Evolutionary conservation across 2,113 vertebrate genomes (phyloP).

Genomic region (Motacilla alba): DNA sequence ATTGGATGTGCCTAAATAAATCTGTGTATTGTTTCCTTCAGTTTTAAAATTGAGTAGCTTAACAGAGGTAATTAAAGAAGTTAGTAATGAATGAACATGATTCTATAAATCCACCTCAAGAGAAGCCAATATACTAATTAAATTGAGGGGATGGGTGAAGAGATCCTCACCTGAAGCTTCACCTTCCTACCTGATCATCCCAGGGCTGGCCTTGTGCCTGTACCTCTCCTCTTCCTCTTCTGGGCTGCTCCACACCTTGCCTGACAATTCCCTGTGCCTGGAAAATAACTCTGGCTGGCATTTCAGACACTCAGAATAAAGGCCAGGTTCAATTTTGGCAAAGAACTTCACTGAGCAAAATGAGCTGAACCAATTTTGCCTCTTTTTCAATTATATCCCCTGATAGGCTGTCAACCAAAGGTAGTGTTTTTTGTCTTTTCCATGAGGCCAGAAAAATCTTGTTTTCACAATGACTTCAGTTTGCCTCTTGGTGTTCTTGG

Average conservation of each 20-base stretch:
- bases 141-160: not conserved
- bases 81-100: not conserved
- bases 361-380: not conserved
- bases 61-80: not conserved
- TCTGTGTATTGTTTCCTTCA: not conserved
- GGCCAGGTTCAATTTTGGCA: not conserved
- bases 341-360: not conserved
- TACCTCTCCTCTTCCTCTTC: not conserved
- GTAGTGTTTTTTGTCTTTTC: not conserved
- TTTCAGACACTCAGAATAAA: not conserved
- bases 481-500: not conserved
- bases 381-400: not conserved
- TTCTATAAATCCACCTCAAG: not conserved
- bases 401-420: not conserved
- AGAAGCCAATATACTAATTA: not conserved
- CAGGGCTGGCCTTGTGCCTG: accelerated
- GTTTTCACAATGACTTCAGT: not conserved
- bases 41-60: accelerated
- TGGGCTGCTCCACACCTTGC: not conserved
- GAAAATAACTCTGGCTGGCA: not conserved
- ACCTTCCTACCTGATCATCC: not conserved
- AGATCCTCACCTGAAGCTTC: not conserved
- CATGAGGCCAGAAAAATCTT: not conserved
- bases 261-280: not conserved
- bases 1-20: not conserved